phyloP scores from a whole-genome alignment of 2,888 invertebrate species.

The Ceriagrion tenellum region DNA sequence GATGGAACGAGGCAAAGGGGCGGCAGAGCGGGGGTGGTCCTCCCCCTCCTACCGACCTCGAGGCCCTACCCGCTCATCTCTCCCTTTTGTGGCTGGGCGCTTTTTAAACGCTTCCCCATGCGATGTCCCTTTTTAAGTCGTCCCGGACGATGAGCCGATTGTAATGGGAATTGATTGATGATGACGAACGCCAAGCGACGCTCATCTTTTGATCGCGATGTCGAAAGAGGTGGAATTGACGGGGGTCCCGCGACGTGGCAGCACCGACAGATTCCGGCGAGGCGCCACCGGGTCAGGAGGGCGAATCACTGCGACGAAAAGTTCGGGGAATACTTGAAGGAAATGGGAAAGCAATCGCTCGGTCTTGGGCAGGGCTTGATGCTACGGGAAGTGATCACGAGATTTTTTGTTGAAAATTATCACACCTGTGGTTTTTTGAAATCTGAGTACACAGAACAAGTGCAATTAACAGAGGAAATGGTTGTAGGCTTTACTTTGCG shows the following conservation, averaged over 20 bases:
- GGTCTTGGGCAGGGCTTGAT: background rate
- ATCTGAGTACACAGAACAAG: background rate
- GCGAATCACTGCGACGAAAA: background rate
- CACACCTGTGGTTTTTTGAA: background rate
- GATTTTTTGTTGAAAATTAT: background rate
- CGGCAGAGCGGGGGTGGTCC: background rate
- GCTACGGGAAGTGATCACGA: background rate
- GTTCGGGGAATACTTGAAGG: too few relatives aligned
- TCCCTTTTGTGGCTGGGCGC: background rate
- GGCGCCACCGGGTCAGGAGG: background rate
- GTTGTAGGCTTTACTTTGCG: too few relatives aligned
- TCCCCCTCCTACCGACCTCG: background rate
- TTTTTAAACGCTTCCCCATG: background rate
- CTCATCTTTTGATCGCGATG: constrained; percentile 50
- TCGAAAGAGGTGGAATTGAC: background rate
- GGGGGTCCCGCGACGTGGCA: background rate
- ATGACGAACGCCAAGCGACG: constrained; percentile 50
- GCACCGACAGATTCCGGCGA: background rate
- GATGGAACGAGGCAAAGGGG: background rate
- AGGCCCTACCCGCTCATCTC: background rate
- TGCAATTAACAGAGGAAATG: too few relatives aligned
- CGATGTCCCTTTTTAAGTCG: constrained; percentile 21
- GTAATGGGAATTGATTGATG: constrained; percentile 58
- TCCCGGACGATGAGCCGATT: constrained; percentile 56
- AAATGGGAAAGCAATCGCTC: too few relatives aligned